Conservation (phyloP, 2,888 invertebrate genomes). For the Melanophora roralis region DNA sequence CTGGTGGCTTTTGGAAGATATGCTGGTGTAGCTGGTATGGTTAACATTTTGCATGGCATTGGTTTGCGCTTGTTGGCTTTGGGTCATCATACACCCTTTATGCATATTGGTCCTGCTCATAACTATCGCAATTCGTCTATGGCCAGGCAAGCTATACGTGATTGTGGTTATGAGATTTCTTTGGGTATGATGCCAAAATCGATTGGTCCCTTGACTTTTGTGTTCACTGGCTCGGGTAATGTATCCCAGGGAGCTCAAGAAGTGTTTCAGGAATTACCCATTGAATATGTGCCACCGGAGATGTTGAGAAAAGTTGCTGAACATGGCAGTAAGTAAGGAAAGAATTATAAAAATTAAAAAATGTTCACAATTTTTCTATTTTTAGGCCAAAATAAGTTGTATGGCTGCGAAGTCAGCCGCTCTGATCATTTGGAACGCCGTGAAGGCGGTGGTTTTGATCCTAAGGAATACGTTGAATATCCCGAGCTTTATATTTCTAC, state of each 20-base stretch:
- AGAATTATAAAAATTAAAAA: neutral
- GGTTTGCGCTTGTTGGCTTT: slow-evolving; percentile 93
- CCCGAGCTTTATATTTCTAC: slow-evolving; percentile 97
- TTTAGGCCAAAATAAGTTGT: slow-evolving; percentile 95
- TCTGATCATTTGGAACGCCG: slow-evolving; percentile 95
- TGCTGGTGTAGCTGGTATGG: slow-evolving; percentile 98
- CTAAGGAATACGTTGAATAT: slow-evolving; percentile 91
- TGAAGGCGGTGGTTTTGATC: slow-evolving; percentile 94
- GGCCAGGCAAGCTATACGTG: slow-evolving; percentile 97
- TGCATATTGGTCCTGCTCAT: slow-evolving; percentile 99
- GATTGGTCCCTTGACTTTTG: slow-evolving; percentile 96
- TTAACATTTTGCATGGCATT: slow-evolving; percentile 98
- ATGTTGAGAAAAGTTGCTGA: slow-evolving; percentile 96
- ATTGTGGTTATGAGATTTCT: slow-evolving; percentile 99
- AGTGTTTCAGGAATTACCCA: slow-evolving; percentile 96
- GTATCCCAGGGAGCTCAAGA: slow-evolving; percentile 96
- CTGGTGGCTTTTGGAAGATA: slow-evolving; percentile 99
- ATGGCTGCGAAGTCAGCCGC: slow-evolving; percentile 96
- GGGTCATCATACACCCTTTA: slow-evolving; percentile 99
- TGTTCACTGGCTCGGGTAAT: slow-evolving; percentile 98
- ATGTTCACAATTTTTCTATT: no score
- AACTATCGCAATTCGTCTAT: slow-evolving; percentile 98
- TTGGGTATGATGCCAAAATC: slow-evolving; percentile 98
- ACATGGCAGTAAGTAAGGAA: slow-evolving; percentile 88
- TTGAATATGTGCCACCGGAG: slow-evolving; percentile 97